phyloP scores from a whole-genome alignment of 53 echinoderm and acorn worm genomes.

The Glandiceps talaboti region DNA sequence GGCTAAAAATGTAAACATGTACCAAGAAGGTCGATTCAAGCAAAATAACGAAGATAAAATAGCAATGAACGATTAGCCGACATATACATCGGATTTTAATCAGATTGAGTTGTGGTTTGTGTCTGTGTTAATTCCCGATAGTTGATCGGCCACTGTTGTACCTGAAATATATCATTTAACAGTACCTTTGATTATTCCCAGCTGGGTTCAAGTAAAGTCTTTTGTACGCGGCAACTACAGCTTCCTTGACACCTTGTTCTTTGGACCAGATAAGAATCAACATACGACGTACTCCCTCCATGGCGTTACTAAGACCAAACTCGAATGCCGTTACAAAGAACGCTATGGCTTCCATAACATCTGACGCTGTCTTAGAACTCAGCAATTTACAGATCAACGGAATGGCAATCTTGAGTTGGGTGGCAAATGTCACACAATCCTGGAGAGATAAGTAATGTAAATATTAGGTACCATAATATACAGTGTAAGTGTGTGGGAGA shows the following conservation, averaged over 20 bases:
- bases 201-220: slow-evolving; percentile 62
- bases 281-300: slow-evolving; percentile 79
- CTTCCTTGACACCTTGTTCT: slow-evolving; percentile 82
- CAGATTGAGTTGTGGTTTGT: no score
- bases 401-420: slow-evolving; percentile 64
- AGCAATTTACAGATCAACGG: slow-evolving; percentile 79
- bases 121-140: no score
- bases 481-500: no score
- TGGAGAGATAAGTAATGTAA: no score
- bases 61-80: no score
- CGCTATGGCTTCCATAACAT: slow-evolving; percentile 65
- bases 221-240: slow-evolving; percentile 78
- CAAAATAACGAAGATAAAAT: no score
- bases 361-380: slow-evolving; percentile 74
- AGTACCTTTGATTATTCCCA: slow-evolving; percentile 73
- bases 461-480: no score
- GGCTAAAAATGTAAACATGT: no score
- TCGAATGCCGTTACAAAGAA: slow-evolving; percentile 88
- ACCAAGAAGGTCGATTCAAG: no score
- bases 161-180: no score
- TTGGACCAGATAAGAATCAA: slow-evolving; percentile 90
- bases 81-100: no score
- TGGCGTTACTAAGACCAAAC: slow-evolving; percentile 75
- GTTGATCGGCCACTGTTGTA: no score
- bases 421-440: slow-evolving; percentile 92